Conservation (phyloP, 2,888 invertebrate species). For the Andrena trimmerana region DNA sequence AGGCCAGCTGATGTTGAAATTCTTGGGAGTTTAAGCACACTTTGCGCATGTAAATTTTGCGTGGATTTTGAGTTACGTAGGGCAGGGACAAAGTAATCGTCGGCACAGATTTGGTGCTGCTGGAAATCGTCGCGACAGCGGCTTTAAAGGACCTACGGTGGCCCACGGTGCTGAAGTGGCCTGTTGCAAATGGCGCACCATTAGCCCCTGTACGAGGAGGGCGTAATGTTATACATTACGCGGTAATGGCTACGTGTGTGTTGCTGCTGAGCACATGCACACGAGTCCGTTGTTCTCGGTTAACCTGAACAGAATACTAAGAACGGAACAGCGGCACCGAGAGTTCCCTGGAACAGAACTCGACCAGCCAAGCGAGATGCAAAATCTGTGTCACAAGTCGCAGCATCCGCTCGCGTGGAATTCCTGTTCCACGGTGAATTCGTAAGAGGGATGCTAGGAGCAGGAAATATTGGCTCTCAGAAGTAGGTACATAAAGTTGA, state of each 20-base stretch:
- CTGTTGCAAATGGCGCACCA: slow-evolving; percentile 76
- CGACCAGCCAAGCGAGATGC: slow-evolving; percentile 41
- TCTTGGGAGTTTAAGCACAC: no score
- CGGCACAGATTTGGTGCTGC: neutral
- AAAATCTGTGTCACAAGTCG: slow-evolving; percentile 53
- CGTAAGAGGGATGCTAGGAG: slow-evolving; percentile 6
- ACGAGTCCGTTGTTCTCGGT: slow-evolving; percentile 70
- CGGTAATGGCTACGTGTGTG: slow-evolving; percentile 76
- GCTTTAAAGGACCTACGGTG: slow-evolving; percentile 41
- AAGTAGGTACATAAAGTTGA: neutral
- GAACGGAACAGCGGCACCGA: slow-evolving; percentile 17
- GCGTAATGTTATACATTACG: slow-evolving; percentile 81
- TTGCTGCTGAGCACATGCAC: slow-evolving; percentile 73
- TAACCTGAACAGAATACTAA: slow-evolving; percentile 56
- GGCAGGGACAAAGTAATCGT: neutral
- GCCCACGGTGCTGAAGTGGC: slow-evolving; percentile 60
- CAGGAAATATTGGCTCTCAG: neutral
- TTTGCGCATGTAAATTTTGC: no score
- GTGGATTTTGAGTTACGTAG: neutral
- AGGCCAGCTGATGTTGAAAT: no score
- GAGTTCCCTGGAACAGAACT: slow-evolving; percentile 22
- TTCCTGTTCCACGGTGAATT: neutral
- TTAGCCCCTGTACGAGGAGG: slow-evolving; percentile 74
- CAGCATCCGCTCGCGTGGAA: slow-evolving; percentile 7
- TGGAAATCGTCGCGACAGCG: slow-evolving; percentile 36